phyloP scores from a whole-genome alignment of 2,888 invertebrate species.

The Acronicta aceris region DNA sequence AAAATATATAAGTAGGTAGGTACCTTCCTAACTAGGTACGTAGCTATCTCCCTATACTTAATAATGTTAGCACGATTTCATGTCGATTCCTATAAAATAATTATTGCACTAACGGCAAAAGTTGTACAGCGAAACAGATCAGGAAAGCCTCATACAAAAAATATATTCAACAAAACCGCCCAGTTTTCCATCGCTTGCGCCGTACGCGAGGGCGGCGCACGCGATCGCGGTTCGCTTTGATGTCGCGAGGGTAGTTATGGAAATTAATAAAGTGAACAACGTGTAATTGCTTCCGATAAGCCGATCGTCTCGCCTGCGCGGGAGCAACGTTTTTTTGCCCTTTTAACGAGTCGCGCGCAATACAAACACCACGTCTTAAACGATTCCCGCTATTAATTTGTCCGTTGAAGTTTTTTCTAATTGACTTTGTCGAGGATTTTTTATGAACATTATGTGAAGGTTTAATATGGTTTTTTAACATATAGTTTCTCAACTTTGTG shows the following conservation, averaged over 20 bases:
- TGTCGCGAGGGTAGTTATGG: constrained; percentile 86
- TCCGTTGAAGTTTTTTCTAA: constrained; percentile 32
- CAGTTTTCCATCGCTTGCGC: constrained; percentile 57
- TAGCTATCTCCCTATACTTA: no score
- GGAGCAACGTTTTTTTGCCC: constrained; percentile 64
- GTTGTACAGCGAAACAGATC: no score
- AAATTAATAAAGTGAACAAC: constrained; percentile 87
- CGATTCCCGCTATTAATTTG: constrained; percentile 59
- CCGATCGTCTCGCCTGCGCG: constrained; percentile 66
- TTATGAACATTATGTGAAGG: not conserved
- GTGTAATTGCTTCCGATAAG: constrained; percentile 89
- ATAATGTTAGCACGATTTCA: not conserved
- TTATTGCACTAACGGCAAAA: no score
- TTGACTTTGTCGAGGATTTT: constrained; percentile 40
- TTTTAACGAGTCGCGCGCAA: constrained; percentile 69
- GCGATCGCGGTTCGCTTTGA: constrained; percentile 82
- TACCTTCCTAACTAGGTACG: no score
- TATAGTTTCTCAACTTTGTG: not conserved
- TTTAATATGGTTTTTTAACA: not conserved
- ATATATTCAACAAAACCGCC: not conserved
- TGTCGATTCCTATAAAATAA: not conserved
- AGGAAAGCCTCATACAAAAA: no score
- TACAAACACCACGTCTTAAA: constrained; percentile 71
- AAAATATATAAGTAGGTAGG: no score
- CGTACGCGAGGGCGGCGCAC: constrained; percentile 62